Conservation (phyloP, 2,888 invertebrate species). For the Ophraella communa region DNA sequence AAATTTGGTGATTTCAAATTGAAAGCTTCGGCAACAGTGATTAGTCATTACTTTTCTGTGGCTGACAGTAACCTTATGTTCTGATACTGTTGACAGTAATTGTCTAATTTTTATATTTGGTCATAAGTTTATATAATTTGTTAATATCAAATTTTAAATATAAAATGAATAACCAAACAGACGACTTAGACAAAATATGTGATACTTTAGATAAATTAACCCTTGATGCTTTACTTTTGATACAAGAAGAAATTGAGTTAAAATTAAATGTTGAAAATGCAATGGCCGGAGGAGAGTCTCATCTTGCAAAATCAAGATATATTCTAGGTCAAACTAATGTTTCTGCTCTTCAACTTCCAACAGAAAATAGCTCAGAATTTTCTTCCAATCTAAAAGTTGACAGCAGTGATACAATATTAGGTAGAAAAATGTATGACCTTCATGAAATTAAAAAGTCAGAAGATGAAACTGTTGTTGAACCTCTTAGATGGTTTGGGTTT, state of each 20-base stretch:
- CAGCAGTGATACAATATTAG: slow-evolving; percentile 53
- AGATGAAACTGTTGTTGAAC: slow-evolving; percentile 63
- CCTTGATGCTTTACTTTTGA: slow-evolving; percentile 72
- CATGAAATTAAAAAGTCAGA: slow-evolving; percentile 50
- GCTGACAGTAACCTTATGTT: no score
- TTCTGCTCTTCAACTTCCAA: slow-evolving; percentile 73
- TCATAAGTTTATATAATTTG: background rate
- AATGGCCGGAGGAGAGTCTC: slow-evolving; percentile 73
- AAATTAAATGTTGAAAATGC: slow-evolving; percentile 74
- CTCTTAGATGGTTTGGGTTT: slow-evolving; percentile 87
- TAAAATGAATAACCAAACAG: slow-evolving; percentile 37
- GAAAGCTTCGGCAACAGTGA: no score
- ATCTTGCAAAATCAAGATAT: slow-evolving; percentile 79
- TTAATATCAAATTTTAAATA: background rate
- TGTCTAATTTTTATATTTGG: no score
- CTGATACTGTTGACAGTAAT: no score
- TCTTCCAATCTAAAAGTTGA: slow-evolving; percentile 58
- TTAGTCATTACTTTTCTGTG: no score
- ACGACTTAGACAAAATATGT: slow-evolving; percentile 61
- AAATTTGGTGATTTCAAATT: no score
- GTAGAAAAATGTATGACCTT: slow-evolving; percentile 51
- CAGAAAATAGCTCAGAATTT: slow-evolving; percentile 66
- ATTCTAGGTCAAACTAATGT: slow-evolving; percentile 79
- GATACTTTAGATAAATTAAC: slow-evolving; percentile 72
- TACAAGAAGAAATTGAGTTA: slow-evolving; percentile 74